phyloP scores from a whole-genome alignment of 2,797 vertebrate species.

The Brachymystax lenok region DNA sequence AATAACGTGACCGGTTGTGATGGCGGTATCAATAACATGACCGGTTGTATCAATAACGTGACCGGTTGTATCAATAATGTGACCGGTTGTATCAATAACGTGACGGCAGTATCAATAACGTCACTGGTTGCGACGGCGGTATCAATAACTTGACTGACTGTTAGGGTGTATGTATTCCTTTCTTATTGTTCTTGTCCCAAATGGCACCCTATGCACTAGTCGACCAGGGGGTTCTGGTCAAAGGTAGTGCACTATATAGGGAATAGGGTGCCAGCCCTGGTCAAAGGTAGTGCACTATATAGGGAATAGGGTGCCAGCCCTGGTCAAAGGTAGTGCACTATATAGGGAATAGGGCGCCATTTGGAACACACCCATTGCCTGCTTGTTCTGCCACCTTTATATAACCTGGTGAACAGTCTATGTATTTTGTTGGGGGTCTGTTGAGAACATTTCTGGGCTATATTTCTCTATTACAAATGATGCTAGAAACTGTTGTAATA shows the following conservation, averaged over 20 bases:
- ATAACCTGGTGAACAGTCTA: constrained; percentile 18
- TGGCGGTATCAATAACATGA: constrained; percentile 41
- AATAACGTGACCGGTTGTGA: constrained; percentile 28
- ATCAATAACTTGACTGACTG: constrained; percentile 52
- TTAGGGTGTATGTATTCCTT: neutral
- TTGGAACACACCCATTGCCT: neutral
- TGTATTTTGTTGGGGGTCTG: constrained; percentile 8
- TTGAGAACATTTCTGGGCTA: constrained; percentile 27
- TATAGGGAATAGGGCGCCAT: neutral
- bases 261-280: neutral
- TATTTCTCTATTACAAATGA: constrained; percentile 33
- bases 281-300: too few species aligned
- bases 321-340: too few species aligned
- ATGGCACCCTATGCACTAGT: neutral
- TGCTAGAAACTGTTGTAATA: constrained; percentile 38
- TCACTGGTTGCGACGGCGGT: constrained; percentile 40
- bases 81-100: too few species aligned
- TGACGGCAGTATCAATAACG: constrained; percentile 39
- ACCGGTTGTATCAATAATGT: too few species aligned
- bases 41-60: too few species aligned
- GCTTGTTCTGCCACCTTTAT: constrained; percentile 31
- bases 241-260: constrained; percentile 2
- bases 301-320: too few species aligned
- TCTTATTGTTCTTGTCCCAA: neutral
- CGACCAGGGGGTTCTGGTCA: neutral